Evolutionary conservation across 2,113 vertebrate genomes (phyloP), one percentile per base, ranked within the genome.

Genomic region (Butorides virescens): DNA sequence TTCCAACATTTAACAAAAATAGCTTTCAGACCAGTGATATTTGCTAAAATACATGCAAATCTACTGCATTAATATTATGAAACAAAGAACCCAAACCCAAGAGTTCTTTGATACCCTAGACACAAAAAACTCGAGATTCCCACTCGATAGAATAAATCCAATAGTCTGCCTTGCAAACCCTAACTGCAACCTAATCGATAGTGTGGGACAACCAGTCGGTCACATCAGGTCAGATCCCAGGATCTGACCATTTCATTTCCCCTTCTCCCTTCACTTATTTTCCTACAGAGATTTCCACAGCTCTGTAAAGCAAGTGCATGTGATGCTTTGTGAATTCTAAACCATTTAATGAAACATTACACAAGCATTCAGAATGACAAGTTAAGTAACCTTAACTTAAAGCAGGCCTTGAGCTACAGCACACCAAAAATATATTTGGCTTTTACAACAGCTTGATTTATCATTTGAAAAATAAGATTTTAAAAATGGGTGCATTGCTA

Each of bases 1-100:
- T 92, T 93, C 78, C 88, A 94, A 86, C 62, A 79, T 79, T 80
- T 92, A 50, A 93, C 75, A 88, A 95, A 96, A 95, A 90, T 46
- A 93, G 88, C 68, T 95, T 95, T 95, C 94, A 95, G 96, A 93
- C 92, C 92, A 92, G 42, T 55, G 83, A 90, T 92, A 86, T 91
- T 92, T 96, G 86, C 55, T 95, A 80, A 86, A 95, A 95, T 80
- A 95, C 68, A 80, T 62, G 79, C 62, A 96, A 79, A 83, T 91
- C 67, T 94, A 66, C 36, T 83, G 67, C 79, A 80, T 80, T 95
- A 88, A 94, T 95, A 95, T 88, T 93, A 88, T 84, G 86, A 95
- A 95, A 93, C 49, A 81, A 96, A 88, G 81, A 87, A 66, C 52
- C 50, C n/a, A 95, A 95, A 90, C 39, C 46, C 59, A 58, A 76